Evolutionary conservation across 2,797 vertebrate genomes (phyloP).

Genomic region (Betta splendens): DNA sequence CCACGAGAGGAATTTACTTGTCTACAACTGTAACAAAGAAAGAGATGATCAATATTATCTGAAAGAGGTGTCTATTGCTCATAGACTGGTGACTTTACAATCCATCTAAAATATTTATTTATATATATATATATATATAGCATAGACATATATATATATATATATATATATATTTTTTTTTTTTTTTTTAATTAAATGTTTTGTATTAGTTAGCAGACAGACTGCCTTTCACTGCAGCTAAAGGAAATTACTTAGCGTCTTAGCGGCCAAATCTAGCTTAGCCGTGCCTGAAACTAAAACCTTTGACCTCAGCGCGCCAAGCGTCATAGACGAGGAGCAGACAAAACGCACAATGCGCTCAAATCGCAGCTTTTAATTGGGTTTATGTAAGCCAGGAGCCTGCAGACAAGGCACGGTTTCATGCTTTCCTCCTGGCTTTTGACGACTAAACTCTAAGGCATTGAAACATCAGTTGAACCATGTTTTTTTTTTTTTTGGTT

Average conservation of each 20-base stretch:
- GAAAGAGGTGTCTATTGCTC: conserved; percentile 3
- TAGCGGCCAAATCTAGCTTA: conserved; percentile 6
- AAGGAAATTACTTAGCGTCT: conserved; percentile 20
- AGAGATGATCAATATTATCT: conserved; percentile 11
- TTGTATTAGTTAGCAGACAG: conserved; percentile 10
- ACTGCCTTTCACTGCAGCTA: not conserved
- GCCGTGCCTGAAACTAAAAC: conserved; percentile 23
- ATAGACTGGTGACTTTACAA: not conserved
- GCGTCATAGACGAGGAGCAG: conserved; percentile 25
- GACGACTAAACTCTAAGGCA: conserved; percentile 68
- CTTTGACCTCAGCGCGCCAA: conserved; percentile 21
- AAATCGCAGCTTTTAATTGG: conserved; percentile 53
- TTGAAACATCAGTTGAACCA: conserved; percentile 67
- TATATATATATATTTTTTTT: too few species aligned
- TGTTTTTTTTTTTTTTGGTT: conserved; percentile 65
- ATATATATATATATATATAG: too few species aligned
- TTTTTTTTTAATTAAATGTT: not conserved
- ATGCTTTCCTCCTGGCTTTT: conserved; percentile 51
- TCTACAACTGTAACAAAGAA: not conserved
- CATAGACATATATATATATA: too few species aligned
- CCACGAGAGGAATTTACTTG: conserved; percentile 8
- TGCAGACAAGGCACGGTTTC: conserved; percentile 43
- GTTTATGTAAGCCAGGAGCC: conserved; percentile 53
- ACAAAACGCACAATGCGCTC: conserved; percentile 31
- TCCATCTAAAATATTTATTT: too few species aligned